A percentile compares a stretch with the other conserved stretches of the same genome.
phyloP scores from a whole-genome alignment of 1,140 invertebrate species.

The Drosophila auraria region DNA sequence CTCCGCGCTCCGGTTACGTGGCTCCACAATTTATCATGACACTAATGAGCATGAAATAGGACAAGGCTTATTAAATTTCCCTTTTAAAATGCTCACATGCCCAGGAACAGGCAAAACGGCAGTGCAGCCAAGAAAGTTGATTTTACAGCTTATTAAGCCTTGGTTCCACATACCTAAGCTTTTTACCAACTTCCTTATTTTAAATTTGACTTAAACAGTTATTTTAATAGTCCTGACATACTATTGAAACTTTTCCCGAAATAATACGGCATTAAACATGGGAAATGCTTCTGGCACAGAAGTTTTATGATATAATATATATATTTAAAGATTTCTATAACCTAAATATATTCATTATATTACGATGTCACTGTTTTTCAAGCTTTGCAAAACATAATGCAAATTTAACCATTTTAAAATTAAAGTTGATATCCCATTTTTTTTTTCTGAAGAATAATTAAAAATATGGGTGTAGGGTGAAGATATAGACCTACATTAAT shows the following conservation, averaged over 20 bases:
- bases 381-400: too few species aligned
- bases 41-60: conserved; percentile 81
- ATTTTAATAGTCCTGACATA: too few species aligned
- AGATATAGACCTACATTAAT: too few species aligned
- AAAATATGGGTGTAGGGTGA: too few species aligned
- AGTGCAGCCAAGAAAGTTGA: conserved; percentile 13
- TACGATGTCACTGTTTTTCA: too few species aligned
- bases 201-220: not conserved
- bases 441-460: too few species aligned
- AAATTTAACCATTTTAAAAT: too few species aligned
- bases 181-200: not conserved
- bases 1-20: conserved; percentile 44
- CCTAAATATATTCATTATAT: too few species aligned
- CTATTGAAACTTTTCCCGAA: not conserved
- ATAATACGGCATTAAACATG: not conserved
- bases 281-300: not conserved
- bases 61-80: conserved; percentile 83
- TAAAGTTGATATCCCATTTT: too few species aligned
- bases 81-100: conserved; percentile 77
- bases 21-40: conserved; percentile 76
- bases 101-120: not conserved
- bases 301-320: not conserved
- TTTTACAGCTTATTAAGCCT: not conserved
- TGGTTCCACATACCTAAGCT: not conserved
- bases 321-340: conserved; percentile 2